Base-by-base conservation (phyloP, 1,140 invertebrate genomes). In the Bursaphelenchus mucronatus region DNA sequence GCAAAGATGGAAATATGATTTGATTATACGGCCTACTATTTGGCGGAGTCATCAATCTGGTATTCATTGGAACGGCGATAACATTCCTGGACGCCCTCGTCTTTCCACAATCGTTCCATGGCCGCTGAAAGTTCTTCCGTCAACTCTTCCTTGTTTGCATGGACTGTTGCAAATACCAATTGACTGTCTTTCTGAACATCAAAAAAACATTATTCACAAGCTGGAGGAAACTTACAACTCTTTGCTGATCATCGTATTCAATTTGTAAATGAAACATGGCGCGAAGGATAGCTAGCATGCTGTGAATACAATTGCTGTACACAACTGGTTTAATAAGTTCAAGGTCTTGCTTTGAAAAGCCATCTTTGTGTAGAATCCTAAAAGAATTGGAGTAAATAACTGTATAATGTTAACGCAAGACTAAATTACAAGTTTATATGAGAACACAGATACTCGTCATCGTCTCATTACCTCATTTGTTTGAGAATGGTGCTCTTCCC, bases 41-140 rank as follows among this genome's bases (percentile, higher is more conserved):
- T 87, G 10, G 90, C 89, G 73, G 88, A 89, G 76, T 90, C 89
- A 62, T 80, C 78, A 51, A 80, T 90, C 87, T 15, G 90, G 81
- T 88, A 90, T 82, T 90, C 89, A 76, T 89, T 89, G 0, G 88
- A 88, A 75, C 88, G 83, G 69, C 84, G 82, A 69, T 86, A 89
- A 68, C 87, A 88, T 69, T 87, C 84, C 75, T 87, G 85, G 1
- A 91, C 87, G 0, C 88, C 89, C 21, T 72, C 63, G 73, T 86
- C 86, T 56, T 78, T 70, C 85, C 85, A 86, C 40, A 86, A 59
- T 52, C 67, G 75, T 70, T 82, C 75, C 64, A 81, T 81, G 13
- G 78, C 79, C 5, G 49, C 50, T 15, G 75, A 74, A 17, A 80
- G 50, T 45, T 81, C 78, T 54, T 80, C 78, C 8, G 75, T 80